Percentiles rank a stretch among this genome's conserved stretches.
Conservation (phyloP, 2,113 vertebrate genomes). For the Tor tambroides region DNA sequence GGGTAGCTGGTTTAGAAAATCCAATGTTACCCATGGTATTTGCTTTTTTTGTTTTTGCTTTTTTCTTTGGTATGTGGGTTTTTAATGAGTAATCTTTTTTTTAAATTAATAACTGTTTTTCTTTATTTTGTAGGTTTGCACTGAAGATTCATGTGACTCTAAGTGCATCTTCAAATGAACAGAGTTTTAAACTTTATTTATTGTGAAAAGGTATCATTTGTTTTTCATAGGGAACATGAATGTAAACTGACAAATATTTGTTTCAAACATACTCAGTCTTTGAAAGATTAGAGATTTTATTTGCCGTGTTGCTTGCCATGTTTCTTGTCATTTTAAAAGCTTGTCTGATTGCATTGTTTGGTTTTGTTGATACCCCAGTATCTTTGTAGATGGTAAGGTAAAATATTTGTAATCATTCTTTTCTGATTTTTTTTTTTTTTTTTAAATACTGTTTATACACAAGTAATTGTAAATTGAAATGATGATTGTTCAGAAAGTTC, state of each 20-base stretch:
- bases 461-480: not conserved
- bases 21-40: constrained; percentile 1
- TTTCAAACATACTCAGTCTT: not conserved
- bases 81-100: not conserved
- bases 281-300: not conserved
- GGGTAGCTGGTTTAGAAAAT: constrained; percentile 31
- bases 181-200: not conserved
- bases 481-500: not conserved
- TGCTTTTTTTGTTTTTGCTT: not conserved
- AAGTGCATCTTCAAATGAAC: constrained; percentile 23
- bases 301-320: not conserved
- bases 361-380: not conserved
- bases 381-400: not conserved
- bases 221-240: not conserved
- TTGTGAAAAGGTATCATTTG: not conserved
- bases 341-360: constrained; percentile 21
- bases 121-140: not conserved
- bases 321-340: not conserved
- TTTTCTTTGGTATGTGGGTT: not conserved
- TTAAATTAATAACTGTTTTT: not conserved
- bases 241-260: not conserved
- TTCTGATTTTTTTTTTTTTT: not conserved
- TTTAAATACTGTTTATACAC: not conserved
- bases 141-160: constrained; percentile 11
- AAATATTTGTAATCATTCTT: not conserved